These are phyloP conservation scores for Actenoides hombroni DNA, from an alignment of 2,113 vertebrate species.

Conservation along the genomic window DNA sequence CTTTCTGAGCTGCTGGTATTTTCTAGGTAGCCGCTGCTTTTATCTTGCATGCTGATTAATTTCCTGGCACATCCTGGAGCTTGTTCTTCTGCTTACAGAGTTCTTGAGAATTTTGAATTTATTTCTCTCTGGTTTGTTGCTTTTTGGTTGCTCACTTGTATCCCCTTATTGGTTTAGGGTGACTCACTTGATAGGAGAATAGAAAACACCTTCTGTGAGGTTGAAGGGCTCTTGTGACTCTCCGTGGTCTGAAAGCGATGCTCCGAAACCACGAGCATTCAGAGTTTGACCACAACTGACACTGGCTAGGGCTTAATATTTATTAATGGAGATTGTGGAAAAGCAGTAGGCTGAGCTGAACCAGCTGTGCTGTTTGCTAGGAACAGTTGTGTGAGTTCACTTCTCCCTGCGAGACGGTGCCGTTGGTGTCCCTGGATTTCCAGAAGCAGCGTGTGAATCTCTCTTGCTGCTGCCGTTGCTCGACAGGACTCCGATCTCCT, in stretches of 20 bases:
- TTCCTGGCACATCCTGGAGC: neutral
- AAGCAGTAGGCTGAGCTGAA: neutral
- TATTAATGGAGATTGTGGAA: neutral
- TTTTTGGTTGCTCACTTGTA: neutral
- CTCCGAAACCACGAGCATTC: neutral
- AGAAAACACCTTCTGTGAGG: neutral
- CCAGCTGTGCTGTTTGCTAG: neutral
- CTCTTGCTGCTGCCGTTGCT: neutral
- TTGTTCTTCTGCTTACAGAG: neutral
- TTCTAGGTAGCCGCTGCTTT: neutral
- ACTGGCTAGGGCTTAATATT: neutral
- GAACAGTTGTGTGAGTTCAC: neutral
- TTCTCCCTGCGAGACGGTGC: neutral
- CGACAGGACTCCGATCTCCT: neutral
- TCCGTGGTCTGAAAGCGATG: neutral
- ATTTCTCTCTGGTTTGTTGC: neutral
- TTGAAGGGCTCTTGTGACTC: neutral
- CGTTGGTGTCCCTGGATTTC: neutral
- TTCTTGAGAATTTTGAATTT: neutral
- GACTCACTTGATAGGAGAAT: neutral
- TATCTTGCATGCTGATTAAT: constrained; percentile 10
- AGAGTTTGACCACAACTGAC: neutral
- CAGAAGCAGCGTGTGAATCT: neutral
- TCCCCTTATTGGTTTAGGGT: neutral
- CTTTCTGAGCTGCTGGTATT: neutral